Conservation (phyloP, 2,888 invertebrate species). For the Homarus gammarus region DNA sequence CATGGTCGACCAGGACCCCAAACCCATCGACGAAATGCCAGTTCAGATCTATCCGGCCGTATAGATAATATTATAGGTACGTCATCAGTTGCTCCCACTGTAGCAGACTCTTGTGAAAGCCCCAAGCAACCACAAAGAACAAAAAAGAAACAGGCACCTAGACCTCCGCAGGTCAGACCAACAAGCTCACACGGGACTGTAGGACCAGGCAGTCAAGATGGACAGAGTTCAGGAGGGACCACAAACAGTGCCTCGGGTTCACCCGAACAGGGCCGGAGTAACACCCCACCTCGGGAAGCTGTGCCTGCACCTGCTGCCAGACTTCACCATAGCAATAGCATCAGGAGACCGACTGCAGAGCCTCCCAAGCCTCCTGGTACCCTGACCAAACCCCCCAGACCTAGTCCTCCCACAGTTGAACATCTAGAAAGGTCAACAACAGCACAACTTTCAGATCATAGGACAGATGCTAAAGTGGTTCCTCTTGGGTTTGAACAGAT, state of each 20-base stretch:
- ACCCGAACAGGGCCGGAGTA: constrained; percentile 65
- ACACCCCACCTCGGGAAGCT: constrained; percentile 45
- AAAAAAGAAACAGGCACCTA: constrained; percentile 71
- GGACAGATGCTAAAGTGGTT: constrained; percentile 21
- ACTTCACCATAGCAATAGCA: constrained; percentile 66
- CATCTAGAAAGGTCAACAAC: constrained; percentile 15
- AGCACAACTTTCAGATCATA: neutral
- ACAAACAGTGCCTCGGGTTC: constrained; percentile 55
- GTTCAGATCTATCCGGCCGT: constrained; percentile 39
- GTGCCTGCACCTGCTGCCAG: constrained; percentile 49
- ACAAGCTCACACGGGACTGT: constrained; percentile 30
- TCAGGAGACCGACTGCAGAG: constrained; percentile 67
- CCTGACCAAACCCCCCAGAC: constrained; percentile 70
- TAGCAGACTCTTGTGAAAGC: constrained; percentile 63
- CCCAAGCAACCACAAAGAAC: constrained; percentile 73
- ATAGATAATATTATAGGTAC: neutral
- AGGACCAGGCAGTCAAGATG: neutral
- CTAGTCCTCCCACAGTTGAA: constrained; percentile 59
- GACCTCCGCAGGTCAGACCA: constrained; percentile 65
- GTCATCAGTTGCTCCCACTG: neutral
- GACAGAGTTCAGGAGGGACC: neutral
- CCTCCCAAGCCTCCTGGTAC: constrained; percentile 73
- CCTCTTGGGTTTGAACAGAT: constrained; percentile 49
- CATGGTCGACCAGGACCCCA: constrained; percentile 10
- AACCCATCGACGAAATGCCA: constrained; percentile 61